Conservation (phyloP, 2,797 vertebrate genomes). For the Eurystomus glaucurus region DNA sequence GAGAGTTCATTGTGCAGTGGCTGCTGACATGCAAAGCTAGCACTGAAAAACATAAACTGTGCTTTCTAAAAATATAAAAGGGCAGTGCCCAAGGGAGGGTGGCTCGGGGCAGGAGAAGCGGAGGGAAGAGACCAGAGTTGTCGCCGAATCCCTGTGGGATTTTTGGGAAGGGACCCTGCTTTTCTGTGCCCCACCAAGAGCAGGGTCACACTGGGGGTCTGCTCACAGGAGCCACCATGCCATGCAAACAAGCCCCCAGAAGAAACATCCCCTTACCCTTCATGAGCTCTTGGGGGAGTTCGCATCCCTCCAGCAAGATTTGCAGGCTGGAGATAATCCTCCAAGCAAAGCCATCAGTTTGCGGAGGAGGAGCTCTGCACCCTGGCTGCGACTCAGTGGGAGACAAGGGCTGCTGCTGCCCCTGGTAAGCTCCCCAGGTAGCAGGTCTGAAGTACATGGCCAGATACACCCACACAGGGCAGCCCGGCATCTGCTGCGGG, state of each 20-base stretch:
- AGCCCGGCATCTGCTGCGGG: not conserved
- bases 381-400: accelerated
- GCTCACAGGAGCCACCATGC: accelerated
- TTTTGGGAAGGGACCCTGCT: accelerated
- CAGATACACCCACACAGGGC: not conserved
- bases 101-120: not conserved
- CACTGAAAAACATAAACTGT: not conserved
- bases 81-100: not conserved
- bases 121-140: not conserved
- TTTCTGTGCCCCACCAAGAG: not conserved
- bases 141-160: accelerated
- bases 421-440: not conserved
- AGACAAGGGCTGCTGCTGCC: not conserved
- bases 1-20: conserved; percentile 19
- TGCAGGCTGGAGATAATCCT: not conserved
- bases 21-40: not conserved
- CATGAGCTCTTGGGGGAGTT: not conserved
- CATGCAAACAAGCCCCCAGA: not conserved
- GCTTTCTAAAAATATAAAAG: conserved; percentile 30
- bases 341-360: not conserved
- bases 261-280: not conserved
- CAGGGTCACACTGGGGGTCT: accelerated
- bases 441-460: not conserved
- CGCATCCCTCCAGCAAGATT: not conserved
- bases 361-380: accelerated